Evolutionary conservation across 2,113 vertebrate genomes (phyloP), one percentile per base, ranked within the genome.

Genomic region (Tautogolabrus adspersus): DNA sequence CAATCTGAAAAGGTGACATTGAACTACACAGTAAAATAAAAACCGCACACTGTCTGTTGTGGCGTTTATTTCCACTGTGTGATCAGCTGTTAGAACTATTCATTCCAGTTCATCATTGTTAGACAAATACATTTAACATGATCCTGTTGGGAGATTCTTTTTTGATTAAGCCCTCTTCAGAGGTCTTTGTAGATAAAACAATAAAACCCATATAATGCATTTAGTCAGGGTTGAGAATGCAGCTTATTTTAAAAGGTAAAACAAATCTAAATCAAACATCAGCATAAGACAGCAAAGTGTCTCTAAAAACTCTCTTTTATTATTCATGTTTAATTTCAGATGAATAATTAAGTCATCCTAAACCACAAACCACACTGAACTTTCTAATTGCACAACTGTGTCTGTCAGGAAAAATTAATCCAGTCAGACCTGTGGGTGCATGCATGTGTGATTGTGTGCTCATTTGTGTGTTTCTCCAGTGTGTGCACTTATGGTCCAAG

Each of bases 261-360:
- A 66, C 72, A 70, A 75, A 22, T 70, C 63, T 16, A 44, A 75
- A 88, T 77, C 66, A 82, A 66, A 83, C n/a, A n/a, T n/a, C n/a
- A n/a, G n/a, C n/a, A n/a, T n/a, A n/a, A n/a, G n/a, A n/a, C 56
- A 76, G 23, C n/a, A 77, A 42, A 63, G 22, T 66, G 57, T 58
- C 42, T 68, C 63, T 77, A 61, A 82, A 86, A 74, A 58, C 49
- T 64, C 18, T 88, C 61, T 64, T 91, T 69, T 79, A 90, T 92
- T 74, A 91, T 92, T 92, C 30, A 89, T 89, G 75, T 76, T 81
- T 66, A 58, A 80, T 80, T 77, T 76, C 0, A 66, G 44, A 86
- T 92, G 44, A 90, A 93, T 93, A 88, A 92, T 49, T 91, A 58
- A 38, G 93, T 88, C 68, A 40, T 66, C 34, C 37, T 52, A 79